phyloP scores from a whole-genome alignment of 1,140 invertebrate genomes.

The Venturia canescens region DNA sequence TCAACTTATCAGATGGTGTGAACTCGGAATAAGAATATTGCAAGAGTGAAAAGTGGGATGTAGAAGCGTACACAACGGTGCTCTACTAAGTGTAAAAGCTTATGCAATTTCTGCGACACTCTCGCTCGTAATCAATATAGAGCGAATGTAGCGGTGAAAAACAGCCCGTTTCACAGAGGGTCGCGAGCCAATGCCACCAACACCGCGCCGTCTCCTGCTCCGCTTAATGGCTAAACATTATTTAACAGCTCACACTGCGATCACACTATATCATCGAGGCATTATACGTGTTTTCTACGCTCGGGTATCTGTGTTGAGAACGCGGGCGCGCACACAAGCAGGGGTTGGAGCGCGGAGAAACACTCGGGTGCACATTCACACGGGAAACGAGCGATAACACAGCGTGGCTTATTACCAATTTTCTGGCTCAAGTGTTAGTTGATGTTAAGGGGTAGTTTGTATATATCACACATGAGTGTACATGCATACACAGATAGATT shows the following conservation, averaged over 20 bases:
- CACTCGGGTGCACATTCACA: neutral
- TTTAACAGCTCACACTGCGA: conserved; percentile 39
- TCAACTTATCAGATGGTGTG: too few relatives aligned
- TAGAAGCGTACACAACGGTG: too few relatives aligned
- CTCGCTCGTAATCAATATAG: neutral
- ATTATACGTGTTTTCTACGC: conserved; percentile 34
- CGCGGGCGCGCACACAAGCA: neutral
- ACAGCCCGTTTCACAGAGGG: conserved; percentile 7
- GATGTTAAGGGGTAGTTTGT: neutral
- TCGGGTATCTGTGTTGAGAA: neutral
- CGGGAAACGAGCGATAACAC: conserved; percentile 7
- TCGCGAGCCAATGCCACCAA: conserved; percentile 25
- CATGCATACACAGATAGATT: neutral
- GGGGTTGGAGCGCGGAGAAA: neutral
- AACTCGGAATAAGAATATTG: too few relatives aligned
- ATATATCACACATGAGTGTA: neutral
- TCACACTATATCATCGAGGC: conserved; percentile 32
- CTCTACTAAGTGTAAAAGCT: too few relatives aligned
- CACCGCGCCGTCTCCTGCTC: conserved; percentile 7
- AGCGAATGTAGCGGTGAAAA: neutral
- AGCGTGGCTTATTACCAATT: conserved; percentile 36
- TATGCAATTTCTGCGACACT: neutral
- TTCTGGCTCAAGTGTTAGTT: conserved; percentile 7
- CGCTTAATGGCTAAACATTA: conserved; percentile 49
- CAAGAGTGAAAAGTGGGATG: too few relatives aligned